Conservation (phyloP, 2,888 invertebrate species). For the Nomada ferruginata region DNA sequence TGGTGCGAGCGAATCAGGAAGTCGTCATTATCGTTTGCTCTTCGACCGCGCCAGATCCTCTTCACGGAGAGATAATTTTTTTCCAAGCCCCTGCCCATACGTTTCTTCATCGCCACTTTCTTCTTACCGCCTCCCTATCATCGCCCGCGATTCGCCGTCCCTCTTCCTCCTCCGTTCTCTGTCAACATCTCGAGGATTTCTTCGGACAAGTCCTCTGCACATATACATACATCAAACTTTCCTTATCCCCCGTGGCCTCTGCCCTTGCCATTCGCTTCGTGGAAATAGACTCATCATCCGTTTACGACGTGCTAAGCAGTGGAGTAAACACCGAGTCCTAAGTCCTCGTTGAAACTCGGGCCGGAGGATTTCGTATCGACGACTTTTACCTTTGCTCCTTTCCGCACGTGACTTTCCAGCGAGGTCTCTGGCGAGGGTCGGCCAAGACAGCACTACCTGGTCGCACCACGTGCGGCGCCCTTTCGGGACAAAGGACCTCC, state of each 20-base stretch:
- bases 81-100: neutral
- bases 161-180: conserved; percentile 27
- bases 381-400: conserved; percentile 63
- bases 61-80: conserved; percentile 58
- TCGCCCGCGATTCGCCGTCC: neutral
- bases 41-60: conserved; percentile 48
- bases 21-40: conserved; percentile 62
- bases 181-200: conserved; percentile 68
- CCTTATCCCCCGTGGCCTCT: conserved; percentile 19
- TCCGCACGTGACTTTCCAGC: conserved; percentile 66
- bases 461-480: conserved; percentile 61
- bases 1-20: conserved; percentile 46
- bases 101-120: neutral
- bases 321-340: conserved; percentile 64
- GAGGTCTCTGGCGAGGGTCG: conserved; percentile 14
- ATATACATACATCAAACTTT: conserved; percentile 44
- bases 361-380: conserved; percentile 28
- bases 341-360: conserved; percentile 56
- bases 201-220: conserved; percentile 63
- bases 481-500: conserved; percentile 55
- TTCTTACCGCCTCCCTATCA: conserved; percentile 30
- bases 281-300: conserved; percentile 73
- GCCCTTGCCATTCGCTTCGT: conserved; percentile 55
- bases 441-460: conserved; percentile 15
- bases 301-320: conserved; percentile 72